Evolutionary conservation across 1,140 invertebrate genomes (phyloP).

Genomic region (Melanaphis sacchari): DNA sequence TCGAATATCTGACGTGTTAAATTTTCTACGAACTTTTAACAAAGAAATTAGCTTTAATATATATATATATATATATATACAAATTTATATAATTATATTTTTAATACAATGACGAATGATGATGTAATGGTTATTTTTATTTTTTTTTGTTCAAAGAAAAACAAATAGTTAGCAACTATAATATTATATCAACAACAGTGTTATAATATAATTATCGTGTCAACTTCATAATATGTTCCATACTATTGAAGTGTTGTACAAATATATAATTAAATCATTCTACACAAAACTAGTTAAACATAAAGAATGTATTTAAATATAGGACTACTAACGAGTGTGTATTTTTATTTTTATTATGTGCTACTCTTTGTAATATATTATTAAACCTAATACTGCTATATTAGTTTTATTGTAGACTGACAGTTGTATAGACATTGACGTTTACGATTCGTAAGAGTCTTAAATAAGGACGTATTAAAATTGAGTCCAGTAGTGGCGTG

Average conservation of each 20-base stretch:
- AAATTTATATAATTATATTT: not conserved
- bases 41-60: not conserved
- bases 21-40: conserved; percentile 12
- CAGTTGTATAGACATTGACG: not conserved
- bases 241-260: not conserved
- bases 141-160: not conserved
- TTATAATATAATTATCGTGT: not conserved
- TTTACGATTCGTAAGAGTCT: not conserved
- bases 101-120: not conserved
- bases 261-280: not conserved
- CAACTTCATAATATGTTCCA: not conserved
- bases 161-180: not conserved
- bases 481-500: no score
- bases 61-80: not conserved
- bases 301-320: not conserved
- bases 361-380: no score
- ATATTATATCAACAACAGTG: not conserved
- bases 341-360: not conserved
- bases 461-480: no score
- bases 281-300: not conserved
- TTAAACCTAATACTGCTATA: not conserved
- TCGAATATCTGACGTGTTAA: not conserved
- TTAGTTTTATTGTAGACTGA: not conserved
- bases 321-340: not conserved
- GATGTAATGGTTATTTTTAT: not conserved